Base-by-base conservation (phyloP, 2,888 invertebrate species). In the Mesoligia furuncula region DNA sequence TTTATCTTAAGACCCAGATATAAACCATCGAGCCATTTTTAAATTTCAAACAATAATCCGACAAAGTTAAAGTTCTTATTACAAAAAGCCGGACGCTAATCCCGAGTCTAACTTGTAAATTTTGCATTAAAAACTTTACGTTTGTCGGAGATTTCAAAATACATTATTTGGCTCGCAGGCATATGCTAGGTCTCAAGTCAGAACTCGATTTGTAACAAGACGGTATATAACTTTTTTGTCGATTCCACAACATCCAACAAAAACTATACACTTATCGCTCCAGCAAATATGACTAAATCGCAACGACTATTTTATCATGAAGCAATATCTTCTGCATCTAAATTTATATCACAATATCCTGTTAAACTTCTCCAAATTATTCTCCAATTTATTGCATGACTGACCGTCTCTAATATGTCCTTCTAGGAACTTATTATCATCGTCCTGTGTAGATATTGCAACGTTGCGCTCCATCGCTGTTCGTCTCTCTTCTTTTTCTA, bases 361-460 rank as follows among this genome's bases (percentile, higher is more conserved):
- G 9, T 9, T 1, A 11, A 24, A 6, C 11, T n/a, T 57, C 48
- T 51, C 6, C 6, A n/a, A 80, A 20, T 42, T 59, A 36, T n/a
- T 31, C 0, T 11, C 15, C 5, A 59, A 27, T 64, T 36, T 45
- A 61, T 66, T 54, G 13, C 15, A n/a, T 6, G 13, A n/a, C 80
- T 88, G 87, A 94, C 94, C 94, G 48, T 93, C 86, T 86, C 92
- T 88, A 2, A 90, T 57, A 69, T 92, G 86, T 24, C 91, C 91
- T 70, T 89, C 82, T 4, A 94, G 80, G 64, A 91, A 94, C 39
- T 89, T 90, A 64, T 87, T 91, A 51, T 95, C 94, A 42, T 94
- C 93, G 68, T 94, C 93, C 17, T 93, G 89, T 54, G 92, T 85
- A 5, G 94, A 93, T 85, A 94, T 90, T 0, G 90, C 87, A 54